These are phyloP conservation scores for Limnephilus marmoratus DNA, from an alignment of 2,888 invertebrate genomes.

Conservation along the genomic window DNA sequence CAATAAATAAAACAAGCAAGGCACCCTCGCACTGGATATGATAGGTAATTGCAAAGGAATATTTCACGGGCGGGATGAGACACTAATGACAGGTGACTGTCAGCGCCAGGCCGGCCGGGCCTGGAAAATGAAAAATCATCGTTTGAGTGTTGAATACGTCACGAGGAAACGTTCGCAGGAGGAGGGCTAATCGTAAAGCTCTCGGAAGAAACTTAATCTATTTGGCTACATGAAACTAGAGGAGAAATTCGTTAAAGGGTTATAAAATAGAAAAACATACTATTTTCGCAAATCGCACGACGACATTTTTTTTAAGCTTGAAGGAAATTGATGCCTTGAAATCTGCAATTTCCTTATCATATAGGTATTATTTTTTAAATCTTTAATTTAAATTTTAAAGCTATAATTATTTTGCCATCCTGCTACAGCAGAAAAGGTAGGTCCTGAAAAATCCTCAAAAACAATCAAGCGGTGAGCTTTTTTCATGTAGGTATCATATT, in stretches of 20 bases:
- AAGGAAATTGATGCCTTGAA: too few relatives aligned
- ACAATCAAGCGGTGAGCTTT: neutral
- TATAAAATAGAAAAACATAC: too few relatives aligned
- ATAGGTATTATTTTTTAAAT: too few relatives aligned
- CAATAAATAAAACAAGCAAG: slow-evolving; percentile 36
- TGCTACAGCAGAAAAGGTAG: neutral
- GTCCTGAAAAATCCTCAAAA: neutral
- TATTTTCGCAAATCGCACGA: too few relatives aligned
- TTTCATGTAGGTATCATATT: too few relatives aligned
- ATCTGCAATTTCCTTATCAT: too few relatives aligned
- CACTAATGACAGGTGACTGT: slow-evolving; percentile 65
- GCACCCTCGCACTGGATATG: slow-evolving; percentile 43
- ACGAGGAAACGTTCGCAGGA: neutral
- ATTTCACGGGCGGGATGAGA: slow-evolving; percentile 59
- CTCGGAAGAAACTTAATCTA: neutral
- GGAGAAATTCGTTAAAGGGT: neutral
- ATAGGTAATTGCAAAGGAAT: slow-evolving; percentile 57
- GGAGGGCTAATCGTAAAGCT: neutral
- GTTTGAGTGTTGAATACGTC: slow-evolving; percentile 50
- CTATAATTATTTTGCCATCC: neutral
- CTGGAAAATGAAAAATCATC: slow-evolving; percentile 61
- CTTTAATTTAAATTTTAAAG: neutral
- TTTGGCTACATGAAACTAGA: neutral
- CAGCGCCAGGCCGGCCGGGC: slow-evolving; percentile 49
- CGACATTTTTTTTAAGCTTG: too few relatives aligned